Base-by-base conservation (phyloP, 2,888 invertebrate genomes). In the Apoderus coryli region DNA sequence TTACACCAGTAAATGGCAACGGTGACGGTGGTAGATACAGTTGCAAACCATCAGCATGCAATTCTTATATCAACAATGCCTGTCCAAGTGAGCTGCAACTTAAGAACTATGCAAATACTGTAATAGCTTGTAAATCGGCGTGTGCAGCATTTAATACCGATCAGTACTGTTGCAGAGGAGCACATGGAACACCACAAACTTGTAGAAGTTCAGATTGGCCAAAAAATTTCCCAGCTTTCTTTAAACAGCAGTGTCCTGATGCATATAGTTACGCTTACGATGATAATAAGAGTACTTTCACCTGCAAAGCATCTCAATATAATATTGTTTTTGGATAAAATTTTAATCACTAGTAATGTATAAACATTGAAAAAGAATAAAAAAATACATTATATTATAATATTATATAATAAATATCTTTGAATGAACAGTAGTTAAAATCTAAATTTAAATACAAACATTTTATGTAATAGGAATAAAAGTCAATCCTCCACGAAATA, bases 211-310 rank as follows among this genome's bases (percentile, higher is more conserved):
- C 42, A 9, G 42, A 49, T 34, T 54, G 57, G 57, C 47, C 54
- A 1, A 38, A 43, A 22, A 39, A 58, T 33, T 63, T 60, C 39
- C 57, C 63, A 1, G 34, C 22, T 31, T 53, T 52, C 31, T 63
- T 65, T 49, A 65, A 65, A 41, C 35, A 44, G 1, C 47, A 53
- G 7, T 67, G 67, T 41, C 65, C 66, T 2, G 57, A 60, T 32
- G 65, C 64, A 6, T 65, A 65, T 49, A 61, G 61, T 34, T 66
- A 65, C 39, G 63, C 64, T 10, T 65, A 65, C 39, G 67, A 67
- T 47, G 64, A 66, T 39, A 42, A 49, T 16, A 56, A 58, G 29
- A 62, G 61, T 41, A 60, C 60, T 1, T 64, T 60, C 42, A 61
- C 61, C 23, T 66, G 66, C 30, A 36, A 37, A 19, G n/a, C n/a